Percentiles rank a stretch among this genome's conserved stretches.
Conservation (phyloP, 2,797 vertebrate species). For the Acanthurus tractus region DNA sequence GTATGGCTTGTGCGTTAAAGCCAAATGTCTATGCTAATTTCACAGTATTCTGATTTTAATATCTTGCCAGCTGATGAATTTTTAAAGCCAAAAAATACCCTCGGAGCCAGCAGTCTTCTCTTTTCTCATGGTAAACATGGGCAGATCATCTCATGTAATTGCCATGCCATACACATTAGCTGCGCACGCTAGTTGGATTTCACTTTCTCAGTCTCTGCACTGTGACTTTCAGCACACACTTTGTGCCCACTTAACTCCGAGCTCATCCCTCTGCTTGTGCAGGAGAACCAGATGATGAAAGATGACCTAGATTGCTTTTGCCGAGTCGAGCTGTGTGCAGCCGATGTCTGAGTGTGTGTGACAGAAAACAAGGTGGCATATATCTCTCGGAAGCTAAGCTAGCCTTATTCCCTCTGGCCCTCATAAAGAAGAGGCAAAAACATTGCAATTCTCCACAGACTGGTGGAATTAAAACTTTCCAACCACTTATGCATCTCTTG, state of each 20-base stretch:
- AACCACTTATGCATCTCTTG: slow-evolving; percentile 51
- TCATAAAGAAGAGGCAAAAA: slow-evolving; percentile 69
- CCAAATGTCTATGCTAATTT: slow-evolving; percentile 2
- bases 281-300: slow-evolving; percentile 75
- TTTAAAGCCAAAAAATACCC: background rate
- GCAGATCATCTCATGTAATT: slow-evolving; percentile 41
- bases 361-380: slow-evolving; percentile 70
- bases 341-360: slow-evolving; percentile 52
- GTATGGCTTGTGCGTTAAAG: background rate
- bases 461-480: slow-evolving; percentile 72
- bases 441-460: slow-evolving; percentile 60
- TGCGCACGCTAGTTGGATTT: slow-evolving; percentile 40
- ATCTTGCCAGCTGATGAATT: slow-evolving; percentile 10
- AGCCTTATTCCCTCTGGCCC: slow-evolving; percentile 69
- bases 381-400: slow-evolving; percentile 68
- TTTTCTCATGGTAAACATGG: slow-evolving; percentile 29
- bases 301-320: slow-evolving; percentile 81
- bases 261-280: slow-evolving; percentile 62
- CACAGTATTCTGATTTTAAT: background rate
- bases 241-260: slow-evolving; percentile 69
- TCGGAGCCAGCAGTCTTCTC: background rate
- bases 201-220: slow-evolving; percentile 34
- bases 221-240: slow-evolving; percentile 41
- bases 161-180: slow-evolving; percentile 49
- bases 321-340: slow-evolving; percentile 54